Base-by-base conservation (phyloP, 2,797 vertebrate species). In the Artibeus jamaicensis region DNA sequence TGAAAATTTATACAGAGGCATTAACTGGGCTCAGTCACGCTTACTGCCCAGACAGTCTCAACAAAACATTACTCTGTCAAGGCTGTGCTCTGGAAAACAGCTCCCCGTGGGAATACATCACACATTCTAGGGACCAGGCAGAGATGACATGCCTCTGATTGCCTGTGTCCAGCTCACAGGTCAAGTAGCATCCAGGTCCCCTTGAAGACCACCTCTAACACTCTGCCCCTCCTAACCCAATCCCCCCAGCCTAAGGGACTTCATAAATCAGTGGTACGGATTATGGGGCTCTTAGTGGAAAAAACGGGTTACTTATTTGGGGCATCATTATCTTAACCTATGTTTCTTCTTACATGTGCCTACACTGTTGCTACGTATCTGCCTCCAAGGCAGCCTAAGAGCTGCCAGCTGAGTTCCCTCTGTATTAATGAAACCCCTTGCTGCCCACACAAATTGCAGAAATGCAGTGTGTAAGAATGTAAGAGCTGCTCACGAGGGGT, bases 91-190 rank as follows among this genome's bases (percentile, higher is more conserved):
- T 32, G 16, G 68, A 32, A 22, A 37, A 39, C 0, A 6, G 68
- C 32, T 83, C 39, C 34, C 46, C 4, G 3, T 14, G 29, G 46
- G 9, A 57, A 37, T 0, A 3, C 12, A 44, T 44, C 44, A 0
- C 4, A 44, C 37, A 22, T 21, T 26, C 32, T 19, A 8, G 5
- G 32, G 32, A 6, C 24, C 18, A 0, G 8, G 53, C 22, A 32
- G 6, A 26, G 2, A 9, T 4, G n/a, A 39, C 9, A 9, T 14
- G 9, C 37, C 37, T 37, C 18, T 2, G 8, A 53, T 2, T 18
- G 46, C 46, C 29, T n/a, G 9, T 2, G 5, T 4, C 24, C 3
- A 3, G 57, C 32, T 83, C 68, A 9, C 6, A 7, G 46, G 46
- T 44, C 68, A 16, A 3, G 1, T 0, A 0, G 14, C 37, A 6